Percentiles rank a stretch among this genome's conserved stretches.
phyloP scores from a whole-genome alignment of 2,888 invertebrate genomes.

The Tridacna gigas region DNA sequence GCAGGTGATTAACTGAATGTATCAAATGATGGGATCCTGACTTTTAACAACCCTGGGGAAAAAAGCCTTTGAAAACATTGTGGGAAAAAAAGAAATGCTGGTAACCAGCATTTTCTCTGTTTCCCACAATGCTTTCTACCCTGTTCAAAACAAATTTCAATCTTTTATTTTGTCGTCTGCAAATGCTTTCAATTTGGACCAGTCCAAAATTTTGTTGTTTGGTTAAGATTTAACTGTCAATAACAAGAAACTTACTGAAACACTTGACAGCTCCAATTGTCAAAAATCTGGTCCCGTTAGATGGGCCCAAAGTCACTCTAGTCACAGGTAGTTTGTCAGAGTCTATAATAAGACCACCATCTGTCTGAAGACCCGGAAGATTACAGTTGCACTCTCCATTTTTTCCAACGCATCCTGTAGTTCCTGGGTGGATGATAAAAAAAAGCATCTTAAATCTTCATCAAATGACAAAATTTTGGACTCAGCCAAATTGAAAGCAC shows the following conservation, averaged over 20 bases:
- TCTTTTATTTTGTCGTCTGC: not conserved
- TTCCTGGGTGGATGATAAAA: not conserved
- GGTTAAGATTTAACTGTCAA: not conserved
- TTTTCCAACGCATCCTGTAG: slow-evolving; percentile 34
- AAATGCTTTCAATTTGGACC: not conserved
- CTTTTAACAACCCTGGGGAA: too few species aligned
- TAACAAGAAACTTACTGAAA: slow-evolving; percentile 39
- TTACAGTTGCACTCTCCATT: slow-evolving; percentile 55
- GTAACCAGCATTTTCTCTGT: not conserved
- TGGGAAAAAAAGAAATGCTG: too few species aligned
- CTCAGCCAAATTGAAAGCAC: too few species aligned
- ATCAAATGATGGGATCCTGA: too few species aligned
- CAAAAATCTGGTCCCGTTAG: slow-evolving; percentile 32
- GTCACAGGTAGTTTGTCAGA: slow-evolving; percentile 31
- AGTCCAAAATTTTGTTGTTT: not conserved
- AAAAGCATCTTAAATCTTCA: not conserved
- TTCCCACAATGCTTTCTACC: not conserved
- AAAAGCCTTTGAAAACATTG: too few species aligned
- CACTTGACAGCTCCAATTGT: slow-evolving; percentile 54
- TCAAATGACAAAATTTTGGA: not conserved
- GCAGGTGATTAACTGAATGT: too few species aligned
- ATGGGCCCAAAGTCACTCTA: slow-evolving; percentile 34
- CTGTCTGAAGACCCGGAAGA: slow-evolving; percentile 27
- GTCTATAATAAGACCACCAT: slow-evolving; percentile 43
- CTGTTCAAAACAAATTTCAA: not conserved